phyloP scores from a whole-genome alignment of 2,113 vertebrate genomes.

The Perognathus longimembris region DNA sequence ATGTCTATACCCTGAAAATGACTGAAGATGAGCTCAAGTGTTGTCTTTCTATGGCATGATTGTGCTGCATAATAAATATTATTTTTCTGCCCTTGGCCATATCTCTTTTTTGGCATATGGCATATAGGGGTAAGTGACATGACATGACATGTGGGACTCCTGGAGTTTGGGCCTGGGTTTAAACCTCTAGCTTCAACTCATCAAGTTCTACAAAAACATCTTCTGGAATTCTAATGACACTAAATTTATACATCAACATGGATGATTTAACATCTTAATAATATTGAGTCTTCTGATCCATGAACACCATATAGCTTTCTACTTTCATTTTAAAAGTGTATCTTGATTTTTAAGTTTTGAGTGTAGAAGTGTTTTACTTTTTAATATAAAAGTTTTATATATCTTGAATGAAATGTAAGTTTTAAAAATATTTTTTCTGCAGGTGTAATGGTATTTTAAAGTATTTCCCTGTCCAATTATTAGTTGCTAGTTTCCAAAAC shows the following conservation, averaged over 20 bases:
- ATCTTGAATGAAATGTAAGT: constrained; percentile 18
- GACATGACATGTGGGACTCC: no score
- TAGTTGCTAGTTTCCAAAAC: not conserved
- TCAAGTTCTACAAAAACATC: not conserved
- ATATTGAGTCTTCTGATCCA: no score
- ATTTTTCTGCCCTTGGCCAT: no score
- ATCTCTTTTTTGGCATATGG: no score
- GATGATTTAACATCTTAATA: not conserved
- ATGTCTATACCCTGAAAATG: no score
- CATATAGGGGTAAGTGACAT: no score
- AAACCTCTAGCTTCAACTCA: no score
- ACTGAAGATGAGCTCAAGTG: no score
- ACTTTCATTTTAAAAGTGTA: not conserved
- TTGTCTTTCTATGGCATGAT: no score
- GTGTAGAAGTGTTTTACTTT: not conserved
- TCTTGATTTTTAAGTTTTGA: no score
- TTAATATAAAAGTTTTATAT: not conserved
- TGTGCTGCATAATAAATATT: no score
- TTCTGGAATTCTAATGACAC: not conserved
- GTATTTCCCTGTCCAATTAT: not conserved
- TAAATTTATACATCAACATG: not conserved
- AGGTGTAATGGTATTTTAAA: not conserved
- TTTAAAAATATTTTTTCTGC: not conserved
- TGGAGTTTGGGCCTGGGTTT: no score
- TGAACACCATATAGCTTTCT: not conserved